A percentile compares a stretch with the other conserved stretches of the same genome.
These are phyloP conservation scores for Naja naja DNA, from an alignment of 2,113 vertebrate species.

Conservation along the genomic window DNA sequence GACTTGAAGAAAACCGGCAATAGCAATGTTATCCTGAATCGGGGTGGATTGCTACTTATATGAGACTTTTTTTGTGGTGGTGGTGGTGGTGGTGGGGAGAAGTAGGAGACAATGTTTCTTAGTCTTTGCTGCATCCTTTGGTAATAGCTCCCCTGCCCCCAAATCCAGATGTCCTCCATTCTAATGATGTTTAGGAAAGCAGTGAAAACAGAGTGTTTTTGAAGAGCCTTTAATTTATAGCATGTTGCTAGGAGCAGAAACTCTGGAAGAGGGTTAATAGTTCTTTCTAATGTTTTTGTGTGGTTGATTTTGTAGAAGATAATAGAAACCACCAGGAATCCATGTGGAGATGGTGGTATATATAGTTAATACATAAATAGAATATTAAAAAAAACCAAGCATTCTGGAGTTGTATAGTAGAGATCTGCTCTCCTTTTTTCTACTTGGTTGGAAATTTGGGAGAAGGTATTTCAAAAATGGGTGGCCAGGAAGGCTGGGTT, in stretches of 20 bases:
- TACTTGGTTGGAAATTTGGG: neutral
- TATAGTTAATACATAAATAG: neutral
- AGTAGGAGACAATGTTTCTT: neutral
- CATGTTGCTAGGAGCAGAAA: neutral
- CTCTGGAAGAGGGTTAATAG: neutral
- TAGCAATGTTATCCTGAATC: neutral
- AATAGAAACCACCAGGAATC: neutral
- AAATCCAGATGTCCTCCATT: neutral
- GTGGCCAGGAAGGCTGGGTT: neutral
- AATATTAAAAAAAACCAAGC: neutral
- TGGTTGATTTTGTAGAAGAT: neutral
- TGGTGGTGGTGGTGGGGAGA: neutral
- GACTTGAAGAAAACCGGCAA: neutral
- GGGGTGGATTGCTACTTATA: neutral
- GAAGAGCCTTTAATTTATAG: neutral
- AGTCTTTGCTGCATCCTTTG: neutral
- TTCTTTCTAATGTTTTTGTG: neutral
- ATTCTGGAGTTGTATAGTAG: neutral
- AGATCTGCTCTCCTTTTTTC: neutral
- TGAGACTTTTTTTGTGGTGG: neutral
- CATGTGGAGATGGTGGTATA: neutral
- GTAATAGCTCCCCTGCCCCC: neutral
- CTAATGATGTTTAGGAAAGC: neutral
- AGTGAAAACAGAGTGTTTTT: neutral
- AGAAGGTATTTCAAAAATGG: neutral